Evolutionary conservation across 2,113 vertebrate species (phyloP), one percentile per base, ranked within the genome.

Genomic region (Rattus rattus): DNA sequence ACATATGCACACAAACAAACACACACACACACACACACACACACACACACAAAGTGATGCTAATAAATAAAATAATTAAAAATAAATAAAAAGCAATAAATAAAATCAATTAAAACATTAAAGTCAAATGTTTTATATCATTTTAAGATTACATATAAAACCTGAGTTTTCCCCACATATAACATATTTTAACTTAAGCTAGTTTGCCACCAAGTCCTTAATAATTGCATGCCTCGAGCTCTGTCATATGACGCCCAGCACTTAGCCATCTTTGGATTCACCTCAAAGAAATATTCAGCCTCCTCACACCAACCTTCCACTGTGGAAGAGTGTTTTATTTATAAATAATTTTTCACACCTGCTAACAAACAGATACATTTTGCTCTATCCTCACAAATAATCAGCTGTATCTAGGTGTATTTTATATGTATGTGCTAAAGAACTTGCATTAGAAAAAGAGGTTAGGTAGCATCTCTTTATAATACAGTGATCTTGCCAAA

Each of bases 391-490:
- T 33, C 1, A 84, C 81, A 72, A 33, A 72, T 73, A 24, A 22
- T 79, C 61, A n/a, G 69, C 39, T 43, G 7, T 61, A 26, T 9
- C 63, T 30, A 88, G 83, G 9, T 52, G 28, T 70, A 88, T 75
- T 91, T 90, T 19, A 61, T 59, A 43, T 63, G 16, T 20, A 28
- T 89, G 8, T 56, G 70, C 67, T 67, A 72, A 86, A 77, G 59
- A 94, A 63, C 22, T 22, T 61, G 6, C 56, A 92, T 94, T 89
- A 28, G 61, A n/a, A 9, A n/a, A 92, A 94, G 24, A 84, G 19
- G 67, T 90, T 65, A 81, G 26, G 8, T 59, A 13, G 12, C 13
- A 70, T 61, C 88, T 24, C 54, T 89, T 95, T 96, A 69, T 33
- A 65, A 77, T 24, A 47, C 8, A 59, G 2, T 36, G 1, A 17